Percentiles rank a stretch among this genome's conserved stretches.
Conservation (phyloP, 2,888 invertebrate species). For the Lithophane socia region DNA sequence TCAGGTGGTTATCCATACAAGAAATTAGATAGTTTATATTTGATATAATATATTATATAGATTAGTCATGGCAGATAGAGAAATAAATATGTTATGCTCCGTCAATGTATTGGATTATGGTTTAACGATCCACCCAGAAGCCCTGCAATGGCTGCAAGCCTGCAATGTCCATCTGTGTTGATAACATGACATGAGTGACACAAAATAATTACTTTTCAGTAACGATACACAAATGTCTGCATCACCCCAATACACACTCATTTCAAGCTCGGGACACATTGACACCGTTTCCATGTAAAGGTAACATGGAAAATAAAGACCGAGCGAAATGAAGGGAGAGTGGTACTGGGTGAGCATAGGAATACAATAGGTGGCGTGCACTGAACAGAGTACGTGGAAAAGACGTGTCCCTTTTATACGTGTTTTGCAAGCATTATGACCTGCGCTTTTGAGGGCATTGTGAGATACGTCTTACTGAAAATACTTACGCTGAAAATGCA, state of each 20-base stretch:
- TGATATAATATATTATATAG: not conserved
- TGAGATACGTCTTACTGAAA: not conserved
- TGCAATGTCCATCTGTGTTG: not conserved
- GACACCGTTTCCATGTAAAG: constrained; percentile 78
- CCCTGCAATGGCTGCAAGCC: not conserved
- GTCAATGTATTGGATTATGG: not conserved
- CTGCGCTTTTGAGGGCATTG: constrained; percentile 30
- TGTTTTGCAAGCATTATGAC: constrained; percentile 41
- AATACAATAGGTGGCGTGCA: constrained; percentile 72
- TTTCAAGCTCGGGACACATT: constrained; percentile 75
- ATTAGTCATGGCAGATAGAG: too few species aligned
- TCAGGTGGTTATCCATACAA: too few species aligned
- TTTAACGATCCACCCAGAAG: not conserved
- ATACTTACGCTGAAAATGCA: not conserved
- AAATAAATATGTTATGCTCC: not conserved
- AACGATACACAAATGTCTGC: constrained; percentile 39
- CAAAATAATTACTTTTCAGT: not conserved
- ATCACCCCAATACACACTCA: constrained; percentile 69
- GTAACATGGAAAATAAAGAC: constrained; percentile 77
- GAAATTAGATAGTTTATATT: not conserved
- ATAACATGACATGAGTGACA: not conserved
- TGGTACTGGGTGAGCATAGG: constrained; percentile 77
- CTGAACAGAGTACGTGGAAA: constrained; percentile 54
- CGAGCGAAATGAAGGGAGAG: constrained; percentile 78
- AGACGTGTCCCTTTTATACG: constrained; percentile 62